These are phyloP conservation scores for Drosophila nigrodunni DNA, from an alignment of 1,140 invertebrate species.

Conservation along the genomic window DNA sequence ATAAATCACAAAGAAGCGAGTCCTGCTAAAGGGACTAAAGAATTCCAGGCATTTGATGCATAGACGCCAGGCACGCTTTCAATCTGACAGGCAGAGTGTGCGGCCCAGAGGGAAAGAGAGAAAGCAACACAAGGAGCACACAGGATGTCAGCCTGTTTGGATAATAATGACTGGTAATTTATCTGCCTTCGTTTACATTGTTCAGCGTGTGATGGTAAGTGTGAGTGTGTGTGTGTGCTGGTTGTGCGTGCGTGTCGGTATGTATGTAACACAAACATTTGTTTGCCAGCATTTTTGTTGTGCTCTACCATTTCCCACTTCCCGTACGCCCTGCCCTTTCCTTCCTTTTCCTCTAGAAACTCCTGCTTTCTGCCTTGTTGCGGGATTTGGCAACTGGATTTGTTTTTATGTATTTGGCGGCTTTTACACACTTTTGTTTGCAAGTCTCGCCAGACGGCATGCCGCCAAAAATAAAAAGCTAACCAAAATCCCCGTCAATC, in stretches of 20 bases:
- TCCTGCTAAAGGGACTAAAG: slow-evolving; percentile 27
- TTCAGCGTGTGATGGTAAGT: slow-evolving; percentile 31
- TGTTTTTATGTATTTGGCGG: slow-evolving; percentile 54
- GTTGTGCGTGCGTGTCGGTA: slow-evolving; percentile 62
- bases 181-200: slow-evolving; percentile 82
- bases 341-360: neutral
- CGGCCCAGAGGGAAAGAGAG: neutral
- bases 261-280: slow-evolving; percentile 72
- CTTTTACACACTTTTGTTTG: slow-evolving; percentile 36
- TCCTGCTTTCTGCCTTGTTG: slow-evolving; percentile 1
- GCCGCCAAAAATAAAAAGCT: slow-evolving; percentile 19
- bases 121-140: slow-evolving; percentile 20
- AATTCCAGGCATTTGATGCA: slow-evolving; percentile 69
- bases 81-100: slow-evolving; percentile 31
- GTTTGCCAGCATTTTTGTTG: slow-evolving; percentile 62
- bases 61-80: slow-evolving; percentile 62
- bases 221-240: slow-evolving; percentile 12
- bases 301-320: neutral
- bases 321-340: neutral
- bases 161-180: slow-evolving; percentile 81
- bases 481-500: slow-evolving; percentile 2
- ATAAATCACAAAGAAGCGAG: slow-evolving; percentile 35
- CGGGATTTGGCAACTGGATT: slow-evolving; percentile 65
- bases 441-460: slow-evolving; percentile 29
- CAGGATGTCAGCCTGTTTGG: slow-evolving; percentile 65